Evolutionary conservation across 2,797 vertebrate species (phyloP), one percentile per base, ranked within the genome.

Genomic region (Tapirus indicus): DNA sequence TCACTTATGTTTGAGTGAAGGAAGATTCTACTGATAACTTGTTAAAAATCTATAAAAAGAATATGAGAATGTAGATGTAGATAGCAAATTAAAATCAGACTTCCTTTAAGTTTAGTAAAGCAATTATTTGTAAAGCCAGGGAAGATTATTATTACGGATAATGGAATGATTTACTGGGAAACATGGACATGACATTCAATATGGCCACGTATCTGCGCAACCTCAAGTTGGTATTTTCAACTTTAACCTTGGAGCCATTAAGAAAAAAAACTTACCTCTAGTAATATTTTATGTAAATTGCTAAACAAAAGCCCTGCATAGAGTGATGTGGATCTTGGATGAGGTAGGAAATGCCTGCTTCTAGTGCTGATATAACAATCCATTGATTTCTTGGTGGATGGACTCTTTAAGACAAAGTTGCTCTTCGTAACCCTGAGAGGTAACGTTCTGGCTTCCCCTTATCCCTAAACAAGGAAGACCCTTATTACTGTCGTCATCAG

Each of bases 21-120:
- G 98, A 98, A 99, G 99, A 99, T 99, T 97, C 98, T 98, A 96
- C 98, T 98, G 99, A 99, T 99, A 99, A 98, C 98, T 98, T 98
- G 97, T 98, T 98, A 98, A 98, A 99, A 99, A 99, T 99, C 99
- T 99, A 99, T 99, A 98, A 99, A 99, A 99, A 99, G 98, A 98
- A 98, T 99, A 99, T 98, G 98, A 98, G 99, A 99, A 99, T 99
- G 98, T 98, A 99, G 98, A 99, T 99, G 98, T 97, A 99, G 99
- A 99, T 99, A 98, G 98, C 98, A 98, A 98, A 99, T 99, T 99
- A 98, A 98, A 99, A 98, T 99, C 98, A 98, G 98, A 99, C 99
- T 99, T 99, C 99, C 99, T 99, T 98, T 99, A 98, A 98, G 97
- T 98, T 98, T 97, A 98, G 97, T 95, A 98, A 98, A 98, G 98